Evolutionary conservation across 2,797 vertebrate genomes (phyloP), one percentile per base, ranked within the genome.

Genomic region (Platyrinchus mystaceus): DNA sequence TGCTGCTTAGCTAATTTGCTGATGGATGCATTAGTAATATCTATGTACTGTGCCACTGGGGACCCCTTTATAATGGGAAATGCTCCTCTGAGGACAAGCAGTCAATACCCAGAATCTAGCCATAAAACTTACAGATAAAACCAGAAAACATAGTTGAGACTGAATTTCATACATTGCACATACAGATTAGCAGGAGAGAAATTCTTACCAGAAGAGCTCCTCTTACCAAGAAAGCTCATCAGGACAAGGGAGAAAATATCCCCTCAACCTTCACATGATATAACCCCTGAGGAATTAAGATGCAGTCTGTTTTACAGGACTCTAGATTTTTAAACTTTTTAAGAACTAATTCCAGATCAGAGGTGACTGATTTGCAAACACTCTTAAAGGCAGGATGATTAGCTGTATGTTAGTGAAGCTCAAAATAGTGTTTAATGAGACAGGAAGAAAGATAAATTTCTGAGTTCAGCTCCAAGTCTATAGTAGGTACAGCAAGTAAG

Each of bases 401-500:
- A 92, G 24, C 36, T 93, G 30, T 70, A 18, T 90, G 37, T 85
- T 93, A 77, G 53, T 58, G 50, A 67, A 87, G 60, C 53, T 90
- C 88, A 95, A 94, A 95, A 93, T 74, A 82, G 67, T 26, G 34
- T 90, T 96, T 94, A 94, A 95, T 93, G 93, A 92, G 56, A 49
- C 68, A 70, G 18, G 41, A 84, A 79, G 59, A 95, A 82, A 90
- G 77, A 93, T 39, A 84, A 94, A 95, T 89, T 50, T 49, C 60
- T 62, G 75, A 87, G 49, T 92, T 95, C 79, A 90, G 52, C 67
- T 93, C 59, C 47, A 91, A 84, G 37, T 84, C 80, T 87, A 63
- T 36, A 93, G 47, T 27, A 87, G 71, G 70, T 90, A 68, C 16
- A 69, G 47, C 0, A 2, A 79, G 47, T 84, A 80, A 50, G 50